Conservation (phyloP, 2,888 invertebrate species). For the Macrophya annulata region DNA sequence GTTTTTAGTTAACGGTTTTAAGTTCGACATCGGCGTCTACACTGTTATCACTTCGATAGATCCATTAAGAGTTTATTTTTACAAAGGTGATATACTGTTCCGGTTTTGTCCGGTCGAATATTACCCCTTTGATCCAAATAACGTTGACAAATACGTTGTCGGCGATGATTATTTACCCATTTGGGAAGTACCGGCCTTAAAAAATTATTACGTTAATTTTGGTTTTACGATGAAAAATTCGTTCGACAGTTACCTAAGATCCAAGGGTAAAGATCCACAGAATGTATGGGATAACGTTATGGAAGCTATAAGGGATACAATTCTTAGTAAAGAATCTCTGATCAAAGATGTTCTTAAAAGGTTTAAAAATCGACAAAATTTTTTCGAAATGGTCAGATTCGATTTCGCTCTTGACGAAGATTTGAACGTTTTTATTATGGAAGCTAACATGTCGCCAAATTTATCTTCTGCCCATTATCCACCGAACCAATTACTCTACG, state of each 20-base stretch:
- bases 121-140: constrained; percentile 92
- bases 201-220: constrained; percentile 85
- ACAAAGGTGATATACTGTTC: constrained; percentile 94
- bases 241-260: constrained; percentile 88
- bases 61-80: constrained; percentile 94
- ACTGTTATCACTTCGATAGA: constrained; percentile 94
- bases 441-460: constrained; percentile 99
- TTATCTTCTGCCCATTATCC: constrained; percentile 95
- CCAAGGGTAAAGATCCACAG: constrained; percentile 86
- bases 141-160: constrained; percentile 95
- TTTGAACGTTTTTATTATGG: constrained; percentile 93
- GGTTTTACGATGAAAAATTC: constrained; percentile 93
- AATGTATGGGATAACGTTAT: constrained; percentile 91
- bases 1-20: constrained; percentile 94
- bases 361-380: constrained; percentile 81
- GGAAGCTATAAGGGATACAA: constrained; percentile 87
- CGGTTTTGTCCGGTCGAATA: constrained; percentile 95
- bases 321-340: constrained; percentile 87
- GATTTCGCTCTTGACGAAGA: constrained; percentile 96
- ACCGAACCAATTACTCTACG: constrained; percentile 93
- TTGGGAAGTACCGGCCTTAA: constrained; percentile 93
- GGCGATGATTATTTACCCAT: constrained; percentile 96
- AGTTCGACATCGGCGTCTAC: constrained; percentile 98
- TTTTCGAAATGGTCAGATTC: constrained; percentile 97
- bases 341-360: constrained; percentile 83